Percentiles rank a stretch among this genome's conserved stretches.
Conservation (phyloP, 1,140 invertebrate species). For the Drosophila setifemur region DNA sequence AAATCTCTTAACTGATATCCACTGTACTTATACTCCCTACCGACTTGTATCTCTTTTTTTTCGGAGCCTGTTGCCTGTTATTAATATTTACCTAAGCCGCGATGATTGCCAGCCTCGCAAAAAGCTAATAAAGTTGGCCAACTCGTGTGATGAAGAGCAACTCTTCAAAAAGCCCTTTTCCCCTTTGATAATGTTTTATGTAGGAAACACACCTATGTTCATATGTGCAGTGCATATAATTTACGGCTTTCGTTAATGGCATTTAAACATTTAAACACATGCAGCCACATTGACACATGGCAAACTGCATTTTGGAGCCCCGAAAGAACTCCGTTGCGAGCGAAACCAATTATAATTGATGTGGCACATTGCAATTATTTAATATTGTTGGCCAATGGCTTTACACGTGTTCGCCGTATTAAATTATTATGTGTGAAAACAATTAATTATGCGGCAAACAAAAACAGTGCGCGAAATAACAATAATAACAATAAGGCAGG, state of each 20-base stretch:
- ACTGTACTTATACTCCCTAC: conserved; percentile 17
- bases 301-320: conserved; percentile 5
- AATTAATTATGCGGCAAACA: conserved; percentile 78
- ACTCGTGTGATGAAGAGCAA: conserved; percentile 2
- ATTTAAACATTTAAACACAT: conserved; percentile 76
- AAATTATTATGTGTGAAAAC: conserved; percentile 82
- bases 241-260: conserved; percentile 76
- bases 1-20: neutral
- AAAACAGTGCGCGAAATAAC: conserved; percentile 51
- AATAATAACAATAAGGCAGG: conserved; percentile 26
- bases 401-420: conserved; percentile 75
- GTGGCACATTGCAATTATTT: conserved; percentile 57
- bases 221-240: conserved; percentile 63
- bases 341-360: conserved; percentile 71
- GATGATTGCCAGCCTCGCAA: conserved; percentile 20
- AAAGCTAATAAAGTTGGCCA: conserved; percentile 72
- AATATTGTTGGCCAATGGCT: conserved; percentile 54
- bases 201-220: conserved; percentile 2
- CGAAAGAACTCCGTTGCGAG: too few species aligned
- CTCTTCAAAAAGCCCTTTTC: conserved; percentile 1
- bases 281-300: conserved; percentile 59
- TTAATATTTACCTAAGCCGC: conserved; percentile 77
- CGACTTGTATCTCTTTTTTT: conserved; percentile 8
- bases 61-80: conserved; percentile 36
- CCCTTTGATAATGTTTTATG: neutral